Evolutionary conservation across 2,113 vertebrate genomes (phyloP).

Genomic region (Hydrolagus affinis): DNA sequence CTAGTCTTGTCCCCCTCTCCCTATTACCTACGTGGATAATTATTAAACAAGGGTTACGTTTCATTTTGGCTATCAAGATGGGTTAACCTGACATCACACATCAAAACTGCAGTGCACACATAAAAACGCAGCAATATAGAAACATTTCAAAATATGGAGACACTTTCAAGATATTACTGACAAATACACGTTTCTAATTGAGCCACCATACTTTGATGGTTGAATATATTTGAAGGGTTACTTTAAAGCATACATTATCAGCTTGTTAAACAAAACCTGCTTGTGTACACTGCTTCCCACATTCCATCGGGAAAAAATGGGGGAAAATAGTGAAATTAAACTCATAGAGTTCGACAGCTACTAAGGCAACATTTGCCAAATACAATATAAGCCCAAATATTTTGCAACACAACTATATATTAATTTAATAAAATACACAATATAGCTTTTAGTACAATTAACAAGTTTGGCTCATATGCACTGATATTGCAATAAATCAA

Average conservation of each 20-base stretch:
- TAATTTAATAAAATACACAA: constrained; percentile 99
- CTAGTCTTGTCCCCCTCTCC: not conserved
- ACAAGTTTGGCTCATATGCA: constrained; percentile 99
- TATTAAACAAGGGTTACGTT: not conserved
- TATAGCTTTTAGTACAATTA: constrained; percentile 99
- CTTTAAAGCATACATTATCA: constrained; percentile 66
- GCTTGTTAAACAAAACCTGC: constrained; percentile 70
- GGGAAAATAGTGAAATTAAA: constrained; percentile 82
- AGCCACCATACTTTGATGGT: constrained; percentile 75
- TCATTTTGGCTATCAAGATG: constrained; percentile 63
- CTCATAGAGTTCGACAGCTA: constrained; percentile 99
- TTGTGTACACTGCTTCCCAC: constrained; percentile 79
- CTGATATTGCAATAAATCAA: constrained; percentile 98
- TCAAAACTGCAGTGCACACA: constrained; percentile 62
- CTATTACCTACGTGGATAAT: not conserved
- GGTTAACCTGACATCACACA: constrained; percentile 56
- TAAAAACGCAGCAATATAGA: constrained; percentile 63
- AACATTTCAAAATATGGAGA: constrained; percentile 66
- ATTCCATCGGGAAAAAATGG: constrained; percentile 74
- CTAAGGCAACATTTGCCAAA: constrained; percentile 98
- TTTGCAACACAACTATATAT: constrained; percentile 99
- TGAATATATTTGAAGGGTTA: constrained; percentile 72
- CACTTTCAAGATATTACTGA: constrained; percentile 25
- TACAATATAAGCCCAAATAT: constrained; percentile 99
- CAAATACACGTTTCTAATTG: constrained; percentile 19